phyloP scores from a whole-genome alignment of 2,113 vertebrate species.

The Lontra canadensis region DNA sequence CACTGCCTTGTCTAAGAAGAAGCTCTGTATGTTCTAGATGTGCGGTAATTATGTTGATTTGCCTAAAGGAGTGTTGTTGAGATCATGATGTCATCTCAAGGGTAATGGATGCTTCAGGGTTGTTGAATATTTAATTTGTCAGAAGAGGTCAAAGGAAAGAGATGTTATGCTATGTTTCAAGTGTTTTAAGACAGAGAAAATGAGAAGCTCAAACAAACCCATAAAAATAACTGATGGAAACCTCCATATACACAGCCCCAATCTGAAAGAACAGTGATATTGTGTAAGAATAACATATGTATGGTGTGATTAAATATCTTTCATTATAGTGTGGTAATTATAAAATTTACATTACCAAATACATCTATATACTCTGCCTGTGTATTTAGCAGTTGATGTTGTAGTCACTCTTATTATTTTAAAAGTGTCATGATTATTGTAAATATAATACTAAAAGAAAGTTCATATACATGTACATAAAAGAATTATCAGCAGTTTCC shows the following conservation, averaged over 20 bases:
- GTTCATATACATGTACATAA: background rate
- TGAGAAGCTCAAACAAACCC: background rate
- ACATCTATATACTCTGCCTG: background rate
- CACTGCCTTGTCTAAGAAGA: background rate
- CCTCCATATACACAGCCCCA: background rate
- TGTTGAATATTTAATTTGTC: conserved; percentile 67
- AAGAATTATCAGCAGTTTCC: background rate
- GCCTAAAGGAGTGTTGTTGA: conserved; percentile 12
- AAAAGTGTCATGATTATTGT: background rate
- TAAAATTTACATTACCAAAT: background rate
- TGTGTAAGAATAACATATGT: background rate
- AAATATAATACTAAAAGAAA: background rate
- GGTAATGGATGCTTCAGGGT: conserved; percentile 45
- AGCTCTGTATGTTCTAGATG: background rate
- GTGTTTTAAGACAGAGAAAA: conserved; percentile 49
- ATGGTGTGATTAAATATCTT: background rate
- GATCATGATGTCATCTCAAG: conserved; percentile 48
- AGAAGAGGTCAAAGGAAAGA: conserved; percentile 52
- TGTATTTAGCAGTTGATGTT: background rate
- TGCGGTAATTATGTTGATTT: conserved; percentile 53
- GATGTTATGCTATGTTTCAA: conserved; percentile 32
- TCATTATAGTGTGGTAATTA: background rate
- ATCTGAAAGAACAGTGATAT: background rate
- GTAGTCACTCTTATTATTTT: background rate
- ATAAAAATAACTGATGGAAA: background rate